Base-by-base conservation (phyloP, 2,113 vertebrate genomes). In the Mystacornis crossleyi region DNA sequence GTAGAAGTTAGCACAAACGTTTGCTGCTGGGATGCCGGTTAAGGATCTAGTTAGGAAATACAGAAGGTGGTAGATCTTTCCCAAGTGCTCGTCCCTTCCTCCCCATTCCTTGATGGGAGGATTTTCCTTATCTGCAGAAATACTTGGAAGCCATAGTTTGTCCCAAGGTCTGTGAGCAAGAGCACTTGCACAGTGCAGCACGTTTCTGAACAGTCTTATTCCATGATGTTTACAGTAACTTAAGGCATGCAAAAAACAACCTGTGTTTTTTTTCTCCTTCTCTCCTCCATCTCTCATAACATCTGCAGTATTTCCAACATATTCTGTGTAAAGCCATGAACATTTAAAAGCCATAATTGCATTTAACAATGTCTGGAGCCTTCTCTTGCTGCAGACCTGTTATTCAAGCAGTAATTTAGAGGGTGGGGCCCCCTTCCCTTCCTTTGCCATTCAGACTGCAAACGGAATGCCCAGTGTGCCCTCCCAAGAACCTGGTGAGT, bases 371-470 rank as follows among this genome's bases (percentile, higher is more conserved):
- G 66, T 65, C 50, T 92, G 88, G 66, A 90, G 54, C 54, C 64
- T 11, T 92, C 24, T 40, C 45, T 90, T 82, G 42, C 74, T 83
- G 17, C 50, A 86, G 71, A 72, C 47, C 42, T 66, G 18, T 34
- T 77, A 66, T 19, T 40, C 26, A 82, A 79, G 24, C 90, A 88
- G 57, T 72, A 95, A 94, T 94, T 93, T 95, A 64, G 48, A 90
- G 87, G 88, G 82, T 90, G 71, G 42, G 11, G 42, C n/a, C 38
- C 14, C 6, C 34, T 82, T 87, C 40, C 40, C 19, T 82, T 67
- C 19, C 26, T 67, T 85, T 90, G 38, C 36, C 50, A 10, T 61
- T 69, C 74, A 65, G 48, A 38, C 18, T 85, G 15, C 79, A 81
- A 75, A 73, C 3, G 45, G 75, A 67, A 87, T 15, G 38, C 26